Conservation (phyloP, 1,140 invertebrate species). For the Ceratoteleas bidentatus region DNA sequence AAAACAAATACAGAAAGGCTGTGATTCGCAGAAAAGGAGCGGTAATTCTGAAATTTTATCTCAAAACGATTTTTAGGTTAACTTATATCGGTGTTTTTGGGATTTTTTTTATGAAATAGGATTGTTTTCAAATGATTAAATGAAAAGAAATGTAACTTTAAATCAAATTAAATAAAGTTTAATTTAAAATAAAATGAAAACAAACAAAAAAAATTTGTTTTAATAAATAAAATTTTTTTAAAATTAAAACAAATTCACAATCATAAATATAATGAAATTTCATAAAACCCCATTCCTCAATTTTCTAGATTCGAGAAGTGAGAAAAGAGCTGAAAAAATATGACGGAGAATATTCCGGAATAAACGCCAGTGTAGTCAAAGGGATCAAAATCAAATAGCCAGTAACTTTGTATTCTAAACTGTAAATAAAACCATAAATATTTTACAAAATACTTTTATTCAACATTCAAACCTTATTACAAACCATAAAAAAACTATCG, state of each 20-base stretch:
- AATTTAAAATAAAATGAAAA: neutral
- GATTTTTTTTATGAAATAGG: too few relatives aligned
- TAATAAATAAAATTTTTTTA: neutral
- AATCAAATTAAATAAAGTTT: neutral
- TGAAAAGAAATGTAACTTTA: too few relatives aligned
- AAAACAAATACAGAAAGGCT: constrained; percentile 94
- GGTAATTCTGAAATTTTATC: too few relatives aligned
- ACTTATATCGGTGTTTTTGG: too few relatives aligned
- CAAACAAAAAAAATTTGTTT: too few relatives aligned
- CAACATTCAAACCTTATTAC: constrained; percentile 22
- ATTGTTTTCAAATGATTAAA: too few relatives aligned
- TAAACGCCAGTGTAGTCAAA: constrained; percentile 92
- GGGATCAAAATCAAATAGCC: constrained; percentile 91
- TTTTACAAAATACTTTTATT: constrained; percentile 58
- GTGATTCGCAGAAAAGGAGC: constrained; percentile 94
- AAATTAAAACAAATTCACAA: neutral
- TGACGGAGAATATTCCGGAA: constrained; percentile 94
- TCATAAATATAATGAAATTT: too few relatives aligned
- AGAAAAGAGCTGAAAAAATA: constrained; percentile 90
- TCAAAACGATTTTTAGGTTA: constrained; percentile 40
- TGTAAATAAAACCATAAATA: neutral
- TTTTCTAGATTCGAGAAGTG: constrained; percentile 86
- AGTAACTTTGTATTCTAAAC: neutral
- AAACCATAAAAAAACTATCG: constrained; percentile 42
- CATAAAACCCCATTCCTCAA: too few relatives aligned